These are phyloP conservation scores for Gastracanthus pulcherrimus DNA, from an alignment of 2,888 invertebrate genomes.

Conservation along the genomic window DNA sequence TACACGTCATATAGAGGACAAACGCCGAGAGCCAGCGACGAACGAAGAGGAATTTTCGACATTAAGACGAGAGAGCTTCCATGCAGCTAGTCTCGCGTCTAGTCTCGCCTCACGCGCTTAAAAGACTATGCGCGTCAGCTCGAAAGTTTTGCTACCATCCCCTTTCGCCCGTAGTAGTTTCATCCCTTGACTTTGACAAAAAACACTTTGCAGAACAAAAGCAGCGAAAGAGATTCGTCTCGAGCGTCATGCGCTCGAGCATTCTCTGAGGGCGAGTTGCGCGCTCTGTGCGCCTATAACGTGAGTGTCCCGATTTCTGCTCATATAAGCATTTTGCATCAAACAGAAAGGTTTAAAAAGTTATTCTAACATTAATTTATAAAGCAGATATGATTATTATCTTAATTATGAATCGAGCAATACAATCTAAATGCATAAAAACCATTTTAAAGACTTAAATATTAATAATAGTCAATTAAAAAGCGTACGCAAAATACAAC, in stretches of 20 bases:
- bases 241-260: not conserved
- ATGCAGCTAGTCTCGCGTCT: not conserved
- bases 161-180: no score
- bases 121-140: not conserved
- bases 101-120: not conserved
- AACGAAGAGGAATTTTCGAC: not conserved
- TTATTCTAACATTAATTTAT: no score
- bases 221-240: constrained; percentile 17
- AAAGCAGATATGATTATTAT: no score
- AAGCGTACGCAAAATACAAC: no score
- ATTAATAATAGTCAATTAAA: no score
- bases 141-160: not conserved
- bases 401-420: no score
- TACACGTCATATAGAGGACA: not conserved
- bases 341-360: no score
- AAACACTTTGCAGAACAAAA: constrained; percentile 30
- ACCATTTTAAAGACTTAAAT: no score
- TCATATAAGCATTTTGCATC: no score
- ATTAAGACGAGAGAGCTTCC: not conserved
- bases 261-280: not conserved
- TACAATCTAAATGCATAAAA: no score
- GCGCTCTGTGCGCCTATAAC: not conserved
- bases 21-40: not conserved
- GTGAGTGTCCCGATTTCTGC: no score
- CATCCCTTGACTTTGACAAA: not conserved